Evolutionary conservation across 2,113 vertebrate genomes (phyloP), one percentile per base, ranked within the genome.

Genomic region (Progne subis): DNA sequence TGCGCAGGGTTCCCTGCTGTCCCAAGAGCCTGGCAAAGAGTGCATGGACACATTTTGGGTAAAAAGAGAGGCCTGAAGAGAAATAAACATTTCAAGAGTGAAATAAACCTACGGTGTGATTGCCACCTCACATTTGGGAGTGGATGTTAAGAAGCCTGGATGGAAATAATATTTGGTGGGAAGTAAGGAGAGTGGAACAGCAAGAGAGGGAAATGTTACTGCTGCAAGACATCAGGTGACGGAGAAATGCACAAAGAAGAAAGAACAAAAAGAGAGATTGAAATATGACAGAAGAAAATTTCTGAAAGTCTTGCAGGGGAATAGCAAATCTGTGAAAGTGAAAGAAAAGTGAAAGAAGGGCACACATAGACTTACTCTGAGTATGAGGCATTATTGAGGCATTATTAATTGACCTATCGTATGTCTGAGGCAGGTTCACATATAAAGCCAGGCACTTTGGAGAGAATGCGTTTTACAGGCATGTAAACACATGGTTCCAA

Each of bases 21-120:
- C 21, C 60, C 47, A 29, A 28, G 57, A 31, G 37, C 39, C 37
- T 44, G 49, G 44, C 8, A 65, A 20, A 60, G 25, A 15, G 17
- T 10, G 2, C 25, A 12, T 0, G 1, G 32, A 7, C 19, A 15
- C 15, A 2, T 25, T 25, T 56, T 28, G 7, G 4, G 14, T 39
- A 18, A 60, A 32, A 46, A 34, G 32, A 57, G 32, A 50, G 25
- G 52, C 28, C 31, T 13, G 19, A 26, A 55, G 43, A 50, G 14
- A 52, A 15, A 43, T 3, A 43, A 53, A 64, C 1, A 0, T 43
- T 28, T 44, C 31, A 34, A 53, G 47, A 53, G 18, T 28, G 28
- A 46, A 55, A 50, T 63, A 39, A 68, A 90, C 50, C 18, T 14
- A 7, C 6, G 4, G 4, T 5, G 9, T 18, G 18, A 41, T 56